phyloP scores from a whole-genome alignment of 2,797 vertebrate species.

The Lerista edwardsae region DNA sequence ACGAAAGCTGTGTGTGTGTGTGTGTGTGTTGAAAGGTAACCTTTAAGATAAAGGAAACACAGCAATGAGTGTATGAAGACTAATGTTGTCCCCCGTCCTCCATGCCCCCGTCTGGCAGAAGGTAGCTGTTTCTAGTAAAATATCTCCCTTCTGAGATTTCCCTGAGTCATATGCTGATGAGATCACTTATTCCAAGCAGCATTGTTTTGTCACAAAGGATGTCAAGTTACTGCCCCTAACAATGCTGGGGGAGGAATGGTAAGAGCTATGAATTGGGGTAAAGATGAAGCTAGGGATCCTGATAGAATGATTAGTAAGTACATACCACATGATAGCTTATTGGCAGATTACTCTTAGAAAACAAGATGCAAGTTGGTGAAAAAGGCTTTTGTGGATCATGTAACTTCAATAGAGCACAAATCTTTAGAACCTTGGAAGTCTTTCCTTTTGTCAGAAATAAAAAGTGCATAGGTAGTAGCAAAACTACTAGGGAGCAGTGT shows the following conservation, averaged over 20 bases:
- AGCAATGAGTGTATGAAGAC: constrained; percentile 77
- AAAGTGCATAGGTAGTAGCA: not conserved
- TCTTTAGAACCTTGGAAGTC: not conserved
- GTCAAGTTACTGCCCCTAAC: not conserved
- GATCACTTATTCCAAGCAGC: not conserved
- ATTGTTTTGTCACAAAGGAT: not conserved
- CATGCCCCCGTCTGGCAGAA: not conserved
- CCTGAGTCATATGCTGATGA: not conserved
- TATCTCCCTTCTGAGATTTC: not conserved
- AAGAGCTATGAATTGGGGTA: not conserved
- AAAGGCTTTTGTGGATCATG: not conserved
- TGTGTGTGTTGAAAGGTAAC: constrained; percentile 74
- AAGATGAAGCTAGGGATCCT: not conserved
- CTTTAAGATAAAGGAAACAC: constrained; percentile 65
- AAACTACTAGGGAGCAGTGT: not conserved
- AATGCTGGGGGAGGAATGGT: not conserved
- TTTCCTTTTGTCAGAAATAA: not conserved
- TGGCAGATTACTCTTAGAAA: not conserved
- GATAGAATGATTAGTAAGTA: not conserved
- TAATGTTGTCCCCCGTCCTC: not conserved
- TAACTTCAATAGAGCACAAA: not conserved
- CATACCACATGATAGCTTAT: not conserved
- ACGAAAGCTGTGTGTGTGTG: constrained; percentile 63
- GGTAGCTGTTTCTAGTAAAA: not conserved
- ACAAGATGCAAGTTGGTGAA: not conserved